phyloP scores from a whole-genome alignment of 30 jellyfish, hydroid and myxozoan genomes.

The Nemopilema nomurai region DNA sequence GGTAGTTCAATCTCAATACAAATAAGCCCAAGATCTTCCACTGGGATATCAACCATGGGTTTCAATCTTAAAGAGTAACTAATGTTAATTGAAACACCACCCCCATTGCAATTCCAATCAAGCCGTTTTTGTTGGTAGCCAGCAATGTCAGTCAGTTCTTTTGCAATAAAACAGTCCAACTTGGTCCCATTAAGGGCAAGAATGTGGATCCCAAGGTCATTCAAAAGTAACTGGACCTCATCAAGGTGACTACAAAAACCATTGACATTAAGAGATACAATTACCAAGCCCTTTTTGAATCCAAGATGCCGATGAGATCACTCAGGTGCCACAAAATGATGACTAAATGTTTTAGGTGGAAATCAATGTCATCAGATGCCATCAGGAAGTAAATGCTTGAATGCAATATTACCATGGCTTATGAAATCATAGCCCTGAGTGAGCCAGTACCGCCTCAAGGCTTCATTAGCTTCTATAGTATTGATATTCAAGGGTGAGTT shows the following conservation, averaged over 20 bases:
- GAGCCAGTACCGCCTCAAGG: too few relatives aligned
- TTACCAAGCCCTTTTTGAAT: slow-evolving; percentile 47
- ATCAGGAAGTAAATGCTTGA: not conserved
- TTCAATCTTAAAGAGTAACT: slow-evolving; percentile 18
- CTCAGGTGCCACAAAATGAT: not conserved
- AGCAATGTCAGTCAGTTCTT: slow-evolving; percentile 28
- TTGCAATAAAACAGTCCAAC: not conserved
- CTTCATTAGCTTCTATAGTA: too few relatives aligned
- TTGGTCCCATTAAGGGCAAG: slow-evolving; percentile 14
- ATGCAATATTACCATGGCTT: too few relatives aligned
- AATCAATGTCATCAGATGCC: not conserved
- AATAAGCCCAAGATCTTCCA: slow-evolving; percentile 15
- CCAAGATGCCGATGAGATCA: slow-evolving; percentile 49
- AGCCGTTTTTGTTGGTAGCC: slow-evolving; percentile 54
- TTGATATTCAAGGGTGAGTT: too few relatives aligned
- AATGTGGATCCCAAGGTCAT: slow-evolving; percentile 21
- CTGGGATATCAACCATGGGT: slow-evolving; percentile 43
- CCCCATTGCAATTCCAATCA: slow-evolving; percentile 21
- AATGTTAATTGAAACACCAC: slow-evolving; percentile 27
- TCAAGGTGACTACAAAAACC: slow-evolving; percentile 47
- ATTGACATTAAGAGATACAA: slow-evolving; percentile 36
- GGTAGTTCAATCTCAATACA: slow-evolving; percentile 59
- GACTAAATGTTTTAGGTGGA: not conserved
- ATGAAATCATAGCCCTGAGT: too few relatives aligned
- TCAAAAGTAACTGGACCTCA: slow-evolving; percentile 5